Evolutionary conservation across 2,113 vertebrate genomes (phyloP), one percentile per base, ranked within the genome.

Genomic region (Hydrochoerus hydrochaeris): DNA sequence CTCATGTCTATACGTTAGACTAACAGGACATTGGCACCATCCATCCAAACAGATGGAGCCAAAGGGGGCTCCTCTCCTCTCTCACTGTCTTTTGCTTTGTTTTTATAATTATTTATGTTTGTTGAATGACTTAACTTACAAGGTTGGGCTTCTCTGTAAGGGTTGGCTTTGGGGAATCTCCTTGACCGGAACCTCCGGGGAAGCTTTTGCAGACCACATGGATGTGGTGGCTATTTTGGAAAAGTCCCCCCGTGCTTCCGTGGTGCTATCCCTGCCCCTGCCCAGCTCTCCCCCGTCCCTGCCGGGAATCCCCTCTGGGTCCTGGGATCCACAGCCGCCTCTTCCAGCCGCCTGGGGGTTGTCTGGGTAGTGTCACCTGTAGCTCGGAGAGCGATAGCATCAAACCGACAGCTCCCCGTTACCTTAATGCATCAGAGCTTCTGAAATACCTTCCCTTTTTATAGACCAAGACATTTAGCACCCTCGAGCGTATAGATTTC

Each of bases 361-460:
- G n/a, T 78, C 46, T 1, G 41, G 62, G 19, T 65, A 58, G 73
- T 16, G 11, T 78, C 62, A 3, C 16, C 24, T 81, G 4, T 1
- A 24, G 49, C 73, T 52, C 26, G 65, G 62, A 41, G 20, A 80
- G 54, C 63, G 41, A 75, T 52, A 35, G n/a, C 41, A 92, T 75
- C 67, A 89, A 84, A 69, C 5, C 24, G 77, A 69, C 69, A 87
- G 1, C 80, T 84, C 93, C 49, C 85, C 35, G 46, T 28, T 75
- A 8, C 93, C 73, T 80, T 28, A 17, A 30, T 80, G 83, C 57
- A 62, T 54, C 46, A 26, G 32, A 92, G 88, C 94, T 78, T 93
- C 97, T 93, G 92, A 97, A 97, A 97, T 95, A 63, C 90, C 96
- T 92, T 83, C 92, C 85, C 96, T 98, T 96, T 97, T 96, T 97